phyloP scores from a whole-genome alignment of 2,888 invertebrate species.

The Diarsia rubi region DNA sequence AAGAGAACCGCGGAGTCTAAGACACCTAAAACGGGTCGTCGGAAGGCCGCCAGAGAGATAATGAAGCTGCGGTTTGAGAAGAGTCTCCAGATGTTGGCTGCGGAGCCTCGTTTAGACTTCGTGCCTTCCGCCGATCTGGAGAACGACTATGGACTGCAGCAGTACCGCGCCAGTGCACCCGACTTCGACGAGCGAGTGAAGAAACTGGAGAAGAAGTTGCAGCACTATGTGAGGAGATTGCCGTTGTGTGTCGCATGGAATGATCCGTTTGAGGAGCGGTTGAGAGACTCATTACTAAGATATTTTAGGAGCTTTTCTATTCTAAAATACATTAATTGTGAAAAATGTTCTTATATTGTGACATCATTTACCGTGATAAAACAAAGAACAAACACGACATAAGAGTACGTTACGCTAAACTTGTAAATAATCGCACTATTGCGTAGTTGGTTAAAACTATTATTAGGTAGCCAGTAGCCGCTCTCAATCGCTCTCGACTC shows the following conservation, averaged over 20 bases:
- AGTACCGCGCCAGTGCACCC: constrained; percentile 96
- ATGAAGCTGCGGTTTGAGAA: constrained; percentile 96
- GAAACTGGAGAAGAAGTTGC: constrained; percentile 92
- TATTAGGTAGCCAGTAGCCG: not conserved
- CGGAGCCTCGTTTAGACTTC: constrained; percentile 92
- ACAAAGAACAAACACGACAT: not conserved
- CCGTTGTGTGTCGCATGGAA: constrained; percentile 82
- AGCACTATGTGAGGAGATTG: constrained; percentile 87
- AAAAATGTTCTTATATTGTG: not conserved
- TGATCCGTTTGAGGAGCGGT: constrained; percentile 59
- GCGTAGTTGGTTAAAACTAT: not conserved
- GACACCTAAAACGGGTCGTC: constrained; percentile 76
- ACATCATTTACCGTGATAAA: constrained; percentile 1
- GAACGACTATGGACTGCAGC: constrained; percentile 95
- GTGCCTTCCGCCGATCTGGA: constrained; percentile 93
- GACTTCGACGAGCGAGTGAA: constrained; percentile 96
- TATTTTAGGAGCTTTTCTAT: not conserved
- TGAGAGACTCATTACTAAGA: constrained; percentile 40
- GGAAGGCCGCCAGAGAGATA: constrained; percentile 90
- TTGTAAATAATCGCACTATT: not conserved
- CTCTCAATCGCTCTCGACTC: constrained; percentile 51
- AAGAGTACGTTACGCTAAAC: not conserved
- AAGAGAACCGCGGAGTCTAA: constrained; percentile 91
- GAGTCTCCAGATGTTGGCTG: constrained; percentile 96
- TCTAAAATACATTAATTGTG: not conserved